phyloP scores from a whole-genome alignment of 2,113 vertebrate species.

The Mixornis gularis region DNA sequence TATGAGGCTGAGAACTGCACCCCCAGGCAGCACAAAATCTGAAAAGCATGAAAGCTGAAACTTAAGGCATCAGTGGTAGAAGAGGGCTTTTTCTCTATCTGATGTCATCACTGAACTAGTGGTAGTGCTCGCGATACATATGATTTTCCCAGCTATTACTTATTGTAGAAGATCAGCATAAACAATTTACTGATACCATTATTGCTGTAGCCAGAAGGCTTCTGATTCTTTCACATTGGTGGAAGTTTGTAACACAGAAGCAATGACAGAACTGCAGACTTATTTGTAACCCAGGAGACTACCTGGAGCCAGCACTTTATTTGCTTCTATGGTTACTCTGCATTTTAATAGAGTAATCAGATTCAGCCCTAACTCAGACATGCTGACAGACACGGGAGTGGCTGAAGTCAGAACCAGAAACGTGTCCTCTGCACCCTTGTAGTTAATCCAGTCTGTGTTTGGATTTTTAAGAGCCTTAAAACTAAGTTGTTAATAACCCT shows the following conservation, averaged over 20 bases:
- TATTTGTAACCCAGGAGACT: not conserved
- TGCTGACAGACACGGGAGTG: conserved; percentile 50
- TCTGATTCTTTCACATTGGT: not conserved
- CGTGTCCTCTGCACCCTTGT: conserved; percentile 11
- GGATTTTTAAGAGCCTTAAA: conserved; percentile 59
- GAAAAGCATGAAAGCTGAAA: not conserved
- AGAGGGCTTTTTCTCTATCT: not conserved
- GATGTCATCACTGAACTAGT: not conserved
- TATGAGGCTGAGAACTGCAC: not conserved
- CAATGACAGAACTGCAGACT: not conserved
- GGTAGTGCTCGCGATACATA: not conserved
- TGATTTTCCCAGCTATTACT: not conserved
- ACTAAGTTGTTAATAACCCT: conserved; percentile 9
- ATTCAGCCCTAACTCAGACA: conserved; percentile 55
- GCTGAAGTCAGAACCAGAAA: conserved; percentile 51
- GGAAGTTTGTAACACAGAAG: not conserved
- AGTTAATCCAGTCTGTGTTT: conserved; percentile 61
- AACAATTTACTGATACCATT: not conserved
- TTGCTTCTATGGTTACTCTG: not conserved
- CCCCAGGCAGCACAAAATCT: not conserved
- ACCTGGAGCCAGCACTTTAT: conserved; percentile 7
- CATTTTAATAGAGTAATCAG: conserved; percentile 32
- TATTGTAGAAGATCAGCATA: not conserved
- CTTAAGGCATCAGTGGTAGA: not conserved
- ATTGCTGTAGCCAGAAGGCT: not conserved